Conservation (phyloP, 2,113 vertebrate species). For the Eurystomus gularis region DNA sequence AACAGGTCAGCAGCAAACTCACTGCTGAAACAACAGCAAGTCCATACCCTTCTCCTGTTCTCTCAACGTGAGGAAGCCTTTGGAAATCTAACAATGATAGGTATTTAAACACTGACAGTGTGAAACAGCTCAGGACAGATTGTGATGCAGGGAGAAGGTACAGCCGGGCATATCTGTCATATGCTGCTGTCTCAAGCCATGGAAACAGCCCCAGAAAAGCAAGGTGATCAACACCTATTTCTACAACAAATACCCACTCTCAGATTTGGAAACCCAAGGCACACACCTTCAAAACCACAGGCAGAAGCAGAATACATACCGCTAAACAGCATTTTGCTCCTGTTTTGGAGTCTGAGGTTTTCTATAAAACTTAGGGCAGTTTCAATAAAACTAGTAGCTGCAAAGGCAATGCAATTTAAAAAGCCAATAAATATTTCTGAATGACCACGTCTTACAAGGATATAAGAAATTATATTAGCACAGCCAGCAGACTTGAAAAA, state of each 20-base stretch:
- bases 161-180: neutral
- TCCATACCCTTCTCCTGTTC: neutral
- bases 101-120: neutral
- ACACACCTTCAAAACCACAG: neutral
- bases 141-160: neutral
- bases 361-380: neutral
- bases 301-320: neutral
- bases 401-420: constrained; percentile 17
- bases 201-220: neutral
- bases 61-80: neutral
- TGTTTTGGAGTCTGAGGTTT: neutral
- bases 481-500: neutral
- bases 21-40: neutral
- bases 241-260: neutral
- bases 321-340: neutral
- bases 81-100: neutral
- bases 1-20: neutral
- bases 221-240: neutral
- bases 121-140: neutral
- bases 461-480: neutral
- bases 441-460: neutral
- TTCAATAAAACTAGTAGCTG: neutral
- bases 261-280: neutral
- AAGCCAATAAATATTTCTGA: constrained; percentile 32
- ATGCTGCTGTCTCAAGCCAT: neutral